These are phyloP conservation scores for Tetramorium simillimum DNA, from an alignment of 1,140 invertebrate genomes.

Conservation along the genomic window DNA sequence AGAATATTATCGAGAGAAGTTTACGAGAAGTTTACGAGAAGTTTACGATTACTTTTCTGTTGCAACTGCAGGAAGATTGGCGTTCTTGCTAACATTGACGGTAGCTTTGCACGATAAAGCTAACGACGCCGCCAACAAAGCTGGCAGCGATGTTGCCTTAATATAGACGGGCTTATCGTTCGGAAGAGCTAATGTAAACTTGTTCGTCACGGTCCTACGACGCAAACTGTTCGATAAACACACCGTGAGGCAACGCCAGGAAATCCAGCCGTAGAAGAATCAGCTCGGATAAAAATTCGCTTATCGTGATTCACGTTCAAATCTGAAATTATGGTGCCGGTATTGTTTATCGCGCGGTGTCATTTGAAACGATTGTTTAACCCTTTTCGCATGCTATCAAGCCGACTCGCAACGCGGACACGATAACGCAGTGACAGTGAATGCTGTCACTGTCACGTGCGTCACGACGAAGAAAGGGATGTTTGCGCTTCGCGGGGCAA, in stretches of 20 bases:
- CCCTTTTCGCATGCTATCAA: constrained; percentile 25
- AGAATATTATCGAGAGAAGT: background rate
- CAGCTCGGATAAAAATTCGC: background rate
- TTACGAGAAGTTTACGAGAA: constrained; percentile 15
- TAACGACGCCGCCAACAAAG: constrained; percentile 26
- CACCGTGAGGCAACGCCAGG: background rate
- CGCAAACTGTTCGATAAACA: constrained; percentile 46
- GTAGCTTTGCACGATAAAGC: constrained; percentile 18
- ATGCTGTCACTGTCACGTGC: constrained; percentile 66
- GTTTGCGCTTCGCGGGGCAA: constrained; percentile 72
- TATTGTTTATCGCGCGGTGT: background rate
- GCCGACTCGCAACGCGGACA: background rate
- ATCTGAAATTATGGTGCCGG: background rate
- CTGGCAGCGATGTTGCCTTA: constrained; percentile 37
- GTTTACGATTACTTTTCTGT: constrained; percentile 19
- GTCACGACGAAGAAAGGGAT: constrained; percentile 71
- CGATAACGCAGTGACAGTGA: constrained; percentile 70
- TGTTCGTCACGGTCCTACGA: constrained; percentile 32
- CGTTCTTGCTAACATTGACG: constrained; percentile 24
- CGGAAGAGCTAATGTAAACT: constrained; percentile 43
- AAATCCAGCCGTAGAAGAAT: background rate
- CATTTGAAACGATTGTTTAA: constrained; percentile 7
- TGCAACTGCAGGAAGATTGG: background rate
- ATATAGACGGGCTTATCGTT: constrained; percentile 52
- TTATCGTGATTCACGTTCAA: background rate